Conservation (phyloP, 1,140 invertebrate species). For the Patella vulgata region DNA sequence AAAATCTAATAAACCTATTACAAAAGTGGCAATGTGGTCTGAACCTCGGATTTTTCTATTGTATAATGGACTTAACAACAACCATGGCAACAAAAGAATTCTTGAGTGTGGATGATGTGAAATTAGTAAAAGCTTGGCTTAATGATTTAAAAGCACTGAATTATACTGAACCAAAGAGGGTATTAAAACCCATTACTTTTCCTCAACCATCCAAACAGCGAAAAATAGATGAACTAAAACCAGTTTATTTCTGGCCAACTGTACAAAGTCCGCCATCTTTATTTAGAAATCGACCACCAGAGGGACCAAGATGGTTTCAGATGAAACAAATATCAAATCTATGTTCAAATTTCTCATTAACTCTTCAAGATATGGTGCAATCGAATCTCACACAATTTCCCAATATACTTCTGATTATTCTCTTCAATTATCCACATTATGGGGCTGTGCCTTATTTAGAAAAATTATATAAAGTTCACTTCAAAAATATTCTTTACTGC, state of each 20-base stretch:
- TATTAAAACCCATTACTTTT: too few species aligned
- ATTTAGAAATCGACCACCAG: too few species aligned
- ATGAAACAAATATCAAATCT: not conserved
- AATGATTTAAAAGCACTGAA: slow-evolving; percentile 34
- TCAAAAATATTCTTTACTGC: slow-evolving; percentile 13
- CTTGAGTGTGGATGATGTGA: slow-evolving; percentile 28
- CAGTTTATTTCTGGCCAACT: not conserved
- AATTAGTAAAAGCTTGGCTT: slow-evolving; percentile 37
- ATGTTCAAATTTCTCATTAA: not conserved
- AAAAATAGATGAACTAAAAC: not conserved
- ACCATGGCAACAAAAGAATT: slow-evolving; percentile 33
- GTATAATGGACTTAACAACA: slow-evolving; percentile 24
- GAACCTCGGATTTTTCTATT: slow-evolving; percentile 28
- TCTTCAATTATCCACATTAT: slow-evolving; percentile 15
- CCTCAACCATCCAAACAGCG: too few species aligned
- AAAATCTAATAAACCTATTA: slow-evolving; percentile 38
- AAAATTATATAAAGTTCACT: not conserved
- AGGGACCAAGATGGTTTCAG: too few species aligned
- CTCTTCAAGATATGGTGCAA: too few species aligned
- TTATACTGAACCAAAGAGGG: slow-evolving; percentile 20
- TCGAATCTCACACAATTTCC: not conserved
- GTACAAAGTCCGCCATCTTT: not conserved
- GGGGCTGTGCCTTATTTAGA: not conserved
- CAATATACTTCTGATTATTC: slow-evolving; percentile 8
- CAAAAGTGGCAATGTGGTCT: slow-evolving; percentile 38